Conservation (phyloP, 2,113 vertebrate species). For the Microtus pennsylvanicus region DNA sequence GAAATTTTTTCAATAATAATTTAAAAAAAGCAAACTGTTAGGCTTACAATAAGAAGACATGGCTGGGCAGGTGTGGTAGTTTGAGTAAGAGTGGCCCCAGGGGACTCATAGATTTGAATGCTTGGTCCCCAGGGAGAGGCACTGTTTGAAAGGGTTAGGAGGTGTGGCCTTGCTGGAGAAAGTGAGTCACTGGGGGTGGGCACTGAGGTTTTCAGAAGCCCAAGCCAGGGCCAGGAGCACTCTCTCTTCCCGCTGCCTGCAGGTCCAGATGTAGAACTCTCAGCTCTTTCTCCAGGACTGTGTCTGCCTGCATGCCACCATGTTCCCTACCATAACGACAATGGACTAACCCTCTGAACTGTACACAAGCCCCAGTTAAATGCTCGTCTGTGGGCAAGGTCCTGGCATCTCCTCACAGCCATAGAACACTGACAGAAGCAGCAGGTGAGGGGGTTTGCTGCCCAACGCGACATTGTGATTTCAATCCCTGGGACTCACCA, state of each 20-base stretch:
- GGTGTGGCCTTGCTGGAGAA: not conserved
- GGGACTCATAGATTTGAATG: not conserved
- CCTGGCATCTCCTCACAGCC: not conserved
- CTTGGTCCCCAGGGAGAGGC: not conserved
- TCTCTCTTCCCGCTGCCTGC: not conserved
- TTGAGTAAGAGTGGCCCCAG: not conserved
- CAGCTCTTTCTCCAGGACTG: not conserved
- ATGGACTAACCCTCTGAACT: not conserved
- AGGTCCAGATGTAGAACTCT: not conserved
- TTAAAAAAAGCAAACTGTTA: not conserved
- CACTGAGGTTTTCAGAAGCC: not conserved
- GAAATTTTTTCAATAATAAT: no score
- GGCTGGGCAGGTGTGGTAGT: not conserved
- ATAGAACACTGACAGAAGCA: not conserved
- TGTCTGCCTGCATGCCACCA: not conserved
- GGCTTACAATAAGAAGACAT: not conserved
- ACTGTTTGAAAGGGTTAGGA: not conserved
- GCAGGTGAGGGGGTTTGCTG: not conserved
- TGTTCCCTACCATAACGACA: not conserved
- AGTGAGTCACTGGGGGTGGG: not conserved
- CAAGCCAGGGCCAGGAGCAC: not conserved
- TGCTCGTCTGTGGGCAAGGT: not conserved
- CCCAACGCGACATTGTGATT: not conserved
- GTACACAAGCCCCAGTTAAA: not conserved
- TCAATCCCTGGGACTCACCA: not conserved